Evolutionary conservation across 2,113 vertebrate species (phyloP).

Genomic region (Eretmodus cyanostictus): DNA sequence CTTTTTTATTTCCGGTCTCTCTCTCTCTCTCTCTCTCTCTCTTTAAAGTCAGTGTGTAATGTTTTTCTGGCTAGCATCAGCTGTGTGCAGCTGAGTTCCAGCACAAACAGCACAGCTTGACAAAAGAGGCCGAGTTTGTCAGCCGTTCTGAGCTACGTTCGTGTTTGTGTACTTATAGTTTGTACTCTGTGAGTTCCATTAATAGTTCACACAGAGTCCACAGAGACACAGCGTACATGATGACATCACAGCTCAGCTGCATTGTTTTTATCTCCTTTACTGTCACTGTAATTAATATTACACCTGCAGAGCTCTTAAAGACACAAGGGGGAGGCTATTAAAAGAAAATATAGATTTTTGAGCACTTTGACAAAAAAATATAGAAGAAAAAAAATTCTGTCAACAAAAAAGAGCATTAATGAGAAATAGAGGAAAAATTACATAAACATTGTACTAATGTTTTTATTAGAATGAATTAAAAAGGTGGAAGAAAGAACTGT

Average conservation of each 20-base stretch:
- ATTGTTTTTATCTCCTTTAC: background rate
- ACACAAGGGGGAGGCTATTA: background rate
- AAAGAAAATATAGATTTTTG: background rate
- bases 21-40: background rate
- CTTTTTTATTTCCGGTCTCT: background rate
- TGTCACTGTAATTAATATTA: background rate
- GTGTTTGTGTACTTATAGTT: background rate
- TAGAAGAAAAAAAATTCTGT: background rate
- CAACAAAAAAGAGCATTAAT: rapidly evolving
- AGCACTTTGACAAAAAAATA: background rate
- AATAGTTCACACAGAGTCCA: background rate
- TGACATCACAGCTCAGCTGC: background rate
- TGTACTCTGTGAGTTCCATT: background rate
- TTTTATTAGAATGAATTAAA: background rate
- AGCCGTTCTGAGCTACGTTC: background rate
- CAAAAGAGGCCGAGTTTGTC: background rate
- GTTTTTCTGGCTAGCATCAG: rapidly evolving
- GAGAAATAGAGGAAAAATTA: background rate
- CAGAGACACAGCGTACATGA: background rate
- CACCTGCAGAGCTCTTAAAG: background rate
- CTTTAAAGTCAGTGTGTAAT: background rate
- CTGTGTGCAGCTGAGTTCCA: background rate
- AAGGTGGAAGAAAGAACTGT: background rate
- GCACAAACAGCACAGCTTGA: background rate
- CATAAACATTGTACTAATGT: background rate